phyloP scores from a whole-genome alignment of 1,140 invertebrate genomes.

The Drosophila arizonae region DNA sequence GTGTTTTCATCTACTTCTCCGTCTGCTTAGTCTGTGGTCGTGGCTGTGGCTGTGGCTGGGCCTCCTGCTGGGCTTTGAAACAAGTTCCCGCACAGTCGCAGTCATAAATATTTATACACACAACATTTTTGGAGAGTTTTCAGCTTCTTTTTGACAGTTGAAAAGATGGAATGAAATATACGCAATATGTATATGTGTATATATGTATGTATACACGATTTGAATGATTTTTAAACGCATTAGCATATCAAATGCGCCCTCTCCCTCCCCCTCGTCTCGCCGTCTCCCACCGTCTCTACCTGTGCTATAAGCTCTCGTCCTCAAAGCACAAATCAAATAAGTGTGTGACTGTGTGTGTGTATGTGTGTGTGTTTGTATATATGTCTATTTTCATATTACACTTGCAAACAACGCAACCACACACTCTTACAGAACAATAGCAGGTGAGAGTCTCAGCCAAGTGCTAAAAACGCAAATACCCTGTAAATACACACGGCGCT shows the following conservation, averaged over 20 bases:
- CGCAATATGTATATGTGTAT: not conserved
- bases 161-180: conserved; percentile 15
- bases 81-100: conserved; percentile 43
- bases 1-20: conserved; percentile 4
- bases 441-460: not conserved
- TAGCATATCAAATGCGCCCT: conserved; percentile 58
- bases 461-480: conserved; percentile 7
- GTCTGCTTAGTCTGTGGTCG: not conserved
- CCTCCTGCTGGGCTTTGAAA: conserved; percentile 33
- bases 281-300: not conserved
- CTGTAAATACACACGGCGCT: not conserved
- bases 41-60: not conserved
- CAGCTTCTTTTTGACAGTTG: conserved; percentile 25
- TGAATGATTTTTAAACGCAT: conserved; percentile 72
- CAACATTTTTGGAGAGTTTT: conserved; percentile 12
- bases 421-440: conserved; percentile 5
- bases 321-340: conserved; percentile 31
- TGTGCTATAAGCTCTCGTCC: not conserved
- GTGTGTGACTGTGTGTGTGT: not conserved
- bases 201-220: conserved; percentile 36
- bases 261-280: not conserved
- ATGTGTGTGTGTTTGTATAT: not conserved
- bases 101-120: conserved; percentile 66
- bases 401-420: conserved; percentile 9
- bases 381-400: conserved; percentile 24